A percentile compares a stretch with the other conserved stretches of the same genome.
phyloP scores from a whole-genome alignment of 92 coral and sea anemone genomes.

The Bergia sp. region DNA sequence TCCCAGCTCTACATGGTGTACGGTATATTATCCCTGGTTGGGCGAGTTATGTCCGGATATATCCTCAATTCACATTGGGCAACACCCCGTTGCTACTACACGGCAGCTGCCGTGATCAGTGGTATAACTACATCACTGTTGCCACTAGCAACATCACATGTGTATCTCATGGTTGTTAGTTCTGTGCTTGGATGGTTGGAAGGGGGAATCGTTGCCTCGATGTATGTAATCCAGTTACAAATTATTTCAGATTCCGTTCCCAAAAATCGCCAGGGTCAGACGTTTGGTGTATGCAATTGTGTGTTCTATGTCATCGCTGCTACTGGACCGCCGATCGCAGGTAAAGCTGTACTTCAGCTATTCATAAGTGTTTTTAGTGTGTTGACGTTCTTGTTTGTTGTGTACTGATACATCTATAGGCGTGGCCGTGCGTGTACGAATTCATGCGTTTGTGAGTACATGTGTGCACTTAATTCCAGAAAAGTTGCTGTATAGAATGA shows the following conservation, averaged over 20 bases:
- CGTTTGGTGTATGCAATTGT: background rate
- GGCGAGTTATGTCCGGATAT: background rate
- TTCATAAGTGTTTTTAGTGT: no score
- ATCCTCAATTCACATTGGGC: background rate
- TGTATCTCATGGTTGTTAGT: background rate
- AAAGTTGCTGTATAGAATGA: no score
- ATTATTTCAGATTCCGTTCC: background rate
- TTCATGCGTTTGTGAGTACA: no score
- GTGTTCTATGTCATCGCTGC: background rate
- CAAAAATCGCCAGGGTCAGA: background rate
- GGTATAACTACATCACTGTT: background rate
- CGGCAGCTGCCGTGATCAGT: background rate
- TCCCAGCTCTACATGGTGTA: background rate
- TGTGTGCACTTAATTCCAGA: no score
- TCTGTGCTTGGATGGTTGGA: background rate
- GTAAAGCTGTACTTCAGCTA: background rate
- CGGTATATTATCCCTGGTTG: conserved; percentile 1
- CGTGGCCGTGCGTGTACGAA: no score
- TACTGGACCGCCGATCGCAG: conserved; percentile 16
- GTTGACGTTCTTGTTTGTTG: no score
- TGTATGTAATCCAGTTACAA: background rate
- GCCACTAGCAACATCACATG: background rate
- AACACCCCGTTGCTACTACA: background rate
- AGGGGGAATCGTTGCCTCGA: background rate
- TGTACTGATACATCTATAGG: no score